phyloP scores from a whole-genome alignment of 2,113 vertebrate species.

The Sinocyclocheilus rhinocerous region DNA sequence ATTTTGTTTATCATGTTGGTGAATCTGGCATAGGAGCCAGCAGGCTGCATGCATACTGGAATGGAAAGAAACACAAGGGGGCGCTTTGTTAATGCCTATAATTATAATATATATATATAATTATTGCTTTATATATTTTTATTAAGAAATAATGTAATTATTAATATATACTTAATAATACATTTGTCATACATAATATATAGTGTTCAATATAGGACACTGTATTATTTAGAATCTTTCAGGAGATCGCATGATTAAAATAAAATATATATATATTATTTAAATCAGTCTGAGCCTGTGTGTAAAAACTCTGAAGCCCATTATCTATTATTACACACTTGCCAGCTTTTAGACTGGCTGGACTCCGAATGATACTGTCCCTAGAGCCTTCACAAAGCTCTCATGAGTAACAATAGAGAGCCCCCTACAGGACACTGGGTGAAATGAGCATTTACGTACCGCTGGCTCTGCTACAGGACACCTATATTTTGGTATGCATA shows the following conservation, averaged over 20 bases:
- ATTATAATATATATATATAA: too few species aligned
- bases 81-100: not conserved
- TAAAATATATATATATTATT: conserved; percentile 9
- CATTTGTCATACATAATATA: not conserved
- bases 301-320: conserved; percentile 20
- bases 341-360: conserved; percentile 4
- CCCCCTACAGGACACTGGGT: conserved; percentile 15
- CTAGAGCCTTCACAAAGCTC: not conserved
- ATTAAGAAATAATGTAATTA: not conserved
- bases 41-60: conserved; percentile 38
- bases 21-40: conserved; percentile 51
- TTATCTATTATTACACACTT: conserved; percentile 38
- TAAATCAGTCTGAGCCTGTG: not conserved
- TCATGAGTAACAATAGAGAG: conserved; percentile 24
- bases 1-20: conserved; percentile 52
- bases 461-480: not conserved
- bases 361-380: not conserved
- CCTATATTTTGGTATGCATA: not conserved
- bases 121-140: too few species aligned
- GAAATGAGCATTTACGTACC: not conserved
- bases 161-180: not conserved
- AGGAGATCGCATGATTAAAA: not conserved
- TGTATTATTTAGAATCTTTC: not conserved
- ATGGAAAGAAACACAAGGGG: not conserved
- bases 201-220: not conserved